Percentiles rank a stretch among this genome's conserved stretches.
These are phyloP conservation scores for Paedocypris sp. DNA, from an alignment of 2,113 vertebrate species.

Conservation along the genomic window DNA sequence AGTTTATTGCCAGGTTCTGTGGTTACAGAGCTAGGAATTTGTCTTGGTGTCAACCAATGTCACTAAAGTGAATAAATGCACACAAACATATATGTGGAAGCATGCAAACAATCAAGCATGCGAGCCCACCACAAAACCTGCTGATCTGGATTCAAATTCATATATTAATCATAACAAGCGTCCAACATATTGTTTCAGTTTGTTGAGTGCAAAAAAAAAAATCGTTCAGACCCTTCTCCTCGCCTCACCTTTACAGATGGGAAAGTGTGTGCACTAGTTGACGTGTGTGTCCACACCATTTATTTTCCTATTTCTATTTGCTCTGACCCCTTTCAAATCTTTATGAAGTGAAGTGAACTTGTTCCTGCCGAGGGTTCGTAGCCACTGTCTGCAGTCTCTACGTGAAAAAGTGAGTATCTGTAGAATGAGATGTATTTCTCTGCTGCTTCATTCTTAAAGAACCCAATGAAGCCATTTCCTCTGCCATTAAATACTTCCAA, in stretches of 20 bases:
- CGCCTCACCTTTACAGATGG: not conserved
- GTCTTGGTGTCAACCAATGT: too few relatives aligned
- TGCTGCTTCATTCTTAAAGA: not conserved
- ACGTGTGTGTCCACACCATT: not conserved
- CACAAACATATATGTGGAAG: too few relatives aligned
- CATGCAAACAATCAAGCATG: not conserved
- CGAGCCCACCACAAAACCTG: too few relatives aligned
- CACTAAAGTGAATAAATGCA: too few relatives aligned
- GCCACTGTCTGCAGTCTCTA: not conserved
- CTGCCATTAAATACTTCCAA: slow-evolving; percentile 26
- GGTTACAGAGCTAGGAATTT: too few relatives aligned
- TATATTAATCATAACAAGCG: not conserved
- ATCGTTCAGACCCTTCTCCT: not conserved
- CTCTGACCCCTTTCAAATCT: not conserved
- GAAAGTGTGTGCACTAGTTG: not conserved
- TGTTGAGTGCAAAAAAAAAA: too few relatives aligned
- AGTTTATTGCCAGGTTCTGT: too few relatives aligned
- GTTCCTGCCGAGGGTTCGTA: not conserved
- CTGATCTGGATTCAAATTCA: too few relatives aligned
- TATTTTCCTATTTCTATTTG: not conserved
- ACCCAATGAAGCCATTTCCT: slow-evolving; percentile 19
- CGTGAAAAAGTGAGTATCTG: not conserved
- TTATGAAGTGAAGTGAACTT: not conserved
- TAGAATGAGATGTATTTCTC: too few relatives aligned
- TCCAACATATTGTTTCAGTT: too few relatives aligned